These are phyloP conservation scores for Megalurothrips usitatus DNA, from an alignment of 2,888 invertebrate species.

Conservation along the genomic window DNA sequence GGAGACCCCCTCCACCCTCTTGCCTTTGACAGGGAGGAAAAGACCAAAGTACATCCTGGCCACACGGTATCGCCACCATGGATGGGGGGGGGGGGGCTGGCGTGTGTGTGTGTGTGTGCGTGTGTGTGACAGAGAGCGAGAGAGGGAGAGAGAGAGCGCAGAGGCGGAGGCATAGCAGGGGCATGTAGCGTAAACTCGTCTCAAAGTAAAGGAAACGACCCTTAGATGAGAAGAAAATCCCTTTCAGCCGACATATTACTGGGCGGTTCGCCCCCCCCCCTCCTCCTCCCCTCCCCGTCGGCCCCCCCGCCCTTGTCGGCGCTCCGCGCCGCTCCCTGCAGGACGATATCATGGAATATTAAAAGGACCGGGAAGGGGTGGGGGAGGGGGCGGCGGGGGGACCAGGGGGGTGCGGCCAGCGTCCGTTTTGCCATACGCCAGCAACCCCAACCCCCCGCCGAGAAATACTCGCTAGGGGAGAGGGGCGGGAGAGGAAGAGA, in stretches of 20 bases:
- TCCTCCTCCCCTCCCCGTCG: too few relatives aligned
- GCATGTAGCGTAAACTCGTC: neutral
- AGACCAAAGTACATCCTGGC: neutral
- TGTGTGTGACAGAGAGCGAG: too few relatives aligned
- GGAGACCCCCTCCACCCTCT: too few relatives aligned
- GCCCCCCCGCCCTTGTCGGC: too few relatives aligned
- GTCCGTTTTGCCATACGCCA: neutral
- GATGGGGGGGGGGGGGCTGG: too few relatives aligned
- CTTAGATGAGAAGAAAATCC: constrained; percentile 6
- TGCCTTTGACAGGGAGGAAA: too few relatives aligned
- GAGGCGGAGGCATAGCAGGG: too few relatives aligned
- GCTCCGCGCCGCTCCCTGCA: neutral
- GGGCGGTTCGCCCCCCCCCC: neutral
- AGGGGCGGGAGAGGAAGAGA: neutral
- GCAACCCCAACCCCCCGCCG: neutral
- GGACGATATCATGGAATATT: constrained; percentile 14
- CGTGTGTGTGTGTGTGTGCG: too few relatives aligned
- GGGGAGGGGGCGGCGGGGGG: neutral
- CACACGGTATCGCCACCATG: neutral
- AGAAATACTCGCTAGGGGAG: neutral
- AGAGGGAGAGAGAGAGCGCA: too few relatives aligned
- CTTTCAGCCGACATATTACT: constrained; percentile 3
- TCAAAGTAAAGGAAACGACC: constrained; percentile 11
- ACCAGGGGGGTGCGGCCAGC: neutral
- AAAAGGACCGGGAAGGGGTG: neutral